phyloP scores from a whole-genome alignment of 2,888 invertebrate genomes.

The Hedya salicella region DNA sequence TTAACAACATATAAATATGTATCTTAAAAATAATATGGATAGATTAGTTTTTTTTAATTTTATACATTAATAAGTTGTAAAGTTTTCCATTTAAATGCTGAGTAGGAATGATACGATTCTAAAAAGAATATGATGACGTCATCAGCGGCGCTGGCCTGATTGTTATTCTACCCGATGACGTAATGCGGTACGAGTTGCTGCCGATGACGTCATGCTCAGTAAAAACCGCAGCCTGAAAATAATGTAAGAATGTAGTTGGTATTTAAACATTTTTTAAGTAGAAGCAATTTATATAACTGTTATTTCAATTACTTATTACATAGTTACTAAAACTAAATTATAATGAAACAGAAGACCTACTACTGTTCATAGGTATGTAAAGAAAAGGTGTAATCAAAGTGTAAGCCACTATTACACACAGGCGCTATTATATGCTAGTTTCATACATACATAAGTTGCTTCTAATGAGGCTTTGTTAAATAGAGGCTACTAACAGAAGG shows the following conservation, averaged over 20 bases:
- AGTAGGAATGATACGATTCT: slow-evolving; percentile 17
- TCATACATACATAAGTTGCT: too few species aligned
- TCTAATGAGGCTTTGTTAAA: too few species aligned
- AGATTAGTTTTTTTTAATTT: background rate
- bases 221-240: slow-evolving; percentile 47
- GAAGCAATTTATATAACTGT: too few species aligned
- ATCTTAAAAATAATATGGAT: background rate
- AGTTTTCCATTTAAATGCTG: background rate
- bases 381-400: too few species aligned
- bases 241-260: slow-evolving; percentile 24
- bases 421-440: too few species aligned
- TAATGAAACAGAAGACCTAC: too few species aligned
- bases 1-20: background rate
- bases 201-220: slow-evolving; percentile 69
- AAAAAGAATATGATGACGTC: slow-evolving; percentile 54
- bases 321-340: too few species aligned
- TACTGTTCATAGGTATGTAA: too few species aligned
- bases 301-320: too few species aligned
- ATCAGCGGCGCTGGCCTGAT: slow-evolving; percentile 55
- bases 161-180: slow-evolving; percentile 72
- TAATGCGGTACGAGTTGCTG: slow-evolving; percentile 65
- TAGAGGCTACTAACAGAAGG: too few species aligned
- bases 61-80: background rate
- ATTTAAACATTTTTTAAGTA: slow-evolving; percentile 5
- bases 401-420: too few species aligned